Evolutionary conservation across 2,888 invertebrate genomes (phyloP), one percentile per base, ranked within the genome.

Genomic region (Oscheius sp.): DNA sequence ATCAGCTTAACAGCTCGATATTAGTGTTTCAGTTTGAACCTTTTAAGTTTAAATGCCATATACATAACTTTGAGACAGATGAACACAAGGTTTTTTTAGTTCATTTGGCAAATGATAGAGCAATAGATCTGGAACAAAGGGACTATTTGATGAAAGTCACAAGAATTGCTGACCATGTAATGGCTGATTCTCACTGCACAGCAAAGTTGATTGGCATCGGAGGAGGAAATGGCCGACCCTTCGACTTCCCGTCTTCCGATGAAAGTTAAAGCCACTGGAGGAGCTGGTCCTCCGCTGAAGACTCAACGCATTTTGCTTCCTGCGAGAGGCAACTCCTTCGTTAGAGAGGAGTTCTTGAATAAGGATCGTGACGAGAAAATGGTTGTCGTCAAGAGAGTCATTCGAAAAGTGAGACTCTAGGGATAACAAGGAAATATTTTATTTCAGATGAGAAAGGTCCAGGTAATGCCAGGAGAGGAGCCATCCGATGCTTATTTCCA

Each of bases 101-200:
- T n/a, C n/a, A n/a, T n/a, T n/a, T n/a, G n/a, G n/a, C n/a, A n/a
- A n/a, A n/a, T n/a, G n/a, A n/a, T n/a, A n/a, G n/a, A n/a, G n/a
- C n/a, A n/a, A n/a, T n/a, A n/a, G n/a, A n/a, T n/a, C n/a, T n/a
- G n/a, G n/a, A n/a, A n/a, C n/a, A n/a, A n/a, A 31, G 27, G 12
- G 10, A 33, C 10, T 68, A 68, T 39, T 20, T 68, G 17, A 12
- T 15, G 25, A 20, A 61, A 34, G 15, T 68, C n/a, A 50, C 61
- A 2, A 34, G 48, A 0, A 39, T 68, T 29, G 20, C 61, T 5
- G 68, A 68, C 17, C 61, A 68, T 39, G 34, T 61, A 20, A 20
- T 68, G 58, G 68, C 68, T 12, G 68, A 68, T 37, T 61, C 68
- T 8, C 39, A 50, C 58, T 68, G 68, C 20, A 23, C 68, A 4